Base-by-base conservation (phyloP, 2,113 vertebrate genomes). In the Vicugna pacos region DNA sequence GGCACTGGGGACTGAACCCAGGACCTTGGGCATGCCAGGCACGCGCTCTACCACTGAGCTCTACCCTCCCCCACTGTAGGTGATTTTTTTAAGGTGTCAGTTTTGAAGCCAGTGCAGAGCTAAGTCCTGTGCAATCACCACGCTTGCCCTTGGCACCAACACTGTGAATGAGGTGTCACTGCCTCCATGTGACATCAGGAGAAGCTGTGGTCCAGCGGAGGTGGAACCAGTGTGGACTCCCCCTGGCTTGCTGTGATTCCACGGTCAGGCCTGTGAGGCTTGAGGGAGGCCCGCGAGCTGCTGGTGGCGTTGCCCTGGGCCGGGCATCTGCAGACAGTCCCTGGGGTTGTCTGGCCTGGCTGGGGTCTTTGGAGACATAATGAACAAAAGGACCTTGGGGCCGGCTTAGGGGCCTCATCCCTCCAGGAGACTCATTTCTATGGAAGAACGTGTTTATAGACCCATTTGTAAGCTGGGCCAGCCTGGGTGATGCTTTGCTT, bases 271-370 rank as follows among this genome's bases (percentile, higher is more conserved):
- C 58, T 35, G 24, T 0, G 50, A 8, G 69, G 7, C 38, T 0
- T 38, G 9, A 30, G 46, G 20, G 5, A 24, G 26, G 60, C 10
- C 12, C 9, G 20, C 62, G 60, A 50, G 42, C 22, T 24, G 65
- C 35, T 0, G 0, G 24, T 13, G 56, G 6, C 19, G 0, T 42
- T 19, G 17, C 14, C 26, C 30, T 16, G 16, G 30, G 26, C 38
- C 46, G 64, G 28, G 14, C 11, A 5, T 62, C 88, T 93, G 62
- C 5, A 28, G 75, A n/a, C 8, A 28, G 35, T 62, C 42, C 28
- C 52, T 19, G 3, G 0, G 11, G 62, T 28, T 17, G 32, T 38
- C 58, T 81, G 60, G 35, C 3, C 2, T 76, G 64, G 38, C 46
- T 86, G 32, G 16, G 14, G 22, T 75, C 48, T 83, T 93, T 0